Conservation (phyloP, 2,113 vertebrate species). For the Pteropus alecto region DNA sequence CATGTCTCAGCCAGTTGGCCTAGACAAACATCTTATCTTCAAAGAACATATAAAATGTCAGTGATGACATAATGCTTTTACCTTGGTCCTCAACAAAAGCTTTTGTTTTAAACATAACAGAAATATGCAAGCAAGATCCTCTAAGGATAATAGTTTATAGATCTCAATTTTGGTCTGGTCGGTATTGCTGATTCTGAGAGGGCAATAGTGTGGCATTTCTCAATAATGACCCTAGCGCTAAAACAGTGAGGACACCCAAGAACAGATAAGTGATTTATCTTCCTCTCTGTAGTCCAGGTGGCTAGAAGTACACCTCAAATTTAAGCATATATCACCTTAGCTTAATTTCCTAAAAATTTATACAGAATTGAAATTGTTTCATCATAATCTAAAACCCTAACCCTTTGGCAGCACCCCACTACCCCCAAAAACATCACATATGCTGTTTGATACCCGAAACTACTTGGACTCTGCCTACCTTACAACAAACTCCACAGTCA, state of each 20-base stretch:
- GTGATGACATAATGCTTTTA: not conserved
- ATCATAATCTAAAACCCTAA: not conserved
- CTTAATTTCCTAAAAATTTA: not conserved
- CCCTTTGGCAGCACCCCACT: not conserved
- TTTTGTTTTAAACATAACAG: not conserved
- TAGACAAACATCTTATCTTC: not conserved
- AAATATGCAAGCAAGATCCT: not conserved
- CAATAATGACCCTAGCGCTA: accelerated
- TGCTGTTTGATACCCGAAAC: not conserved
- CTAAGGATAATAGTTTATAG: not conserved
- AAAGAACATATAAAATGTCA: not conserved
- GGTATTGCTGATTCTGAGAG: not conserved
- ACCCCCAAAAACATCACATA: not conserved
- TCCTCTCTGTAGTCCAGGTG: not conserved
- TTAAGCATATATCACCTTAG: not conserved
- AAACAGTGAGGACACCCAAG: not conserved
- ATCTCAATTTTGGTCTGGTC: not conserved
- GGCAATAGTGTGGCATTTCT: not conserved
- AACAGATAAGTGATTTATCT: not conserved
- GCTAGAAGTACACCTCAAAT: not conserved
- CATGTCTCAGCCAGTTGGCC: not conserved
- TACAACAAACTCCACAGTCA: not conserved
- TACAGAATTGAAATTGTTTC: not conserved
- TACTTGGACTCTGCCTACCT: too few relatives aligned
- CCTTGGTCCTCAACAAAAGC: not conserved